Percentiles rank a stretch among this genome's conserved stretches.
Evolutionary conservation across 92 coral and sea anemone genomes (phyloP).

Genomic region (Epizoanthus ramosus): DNA sequence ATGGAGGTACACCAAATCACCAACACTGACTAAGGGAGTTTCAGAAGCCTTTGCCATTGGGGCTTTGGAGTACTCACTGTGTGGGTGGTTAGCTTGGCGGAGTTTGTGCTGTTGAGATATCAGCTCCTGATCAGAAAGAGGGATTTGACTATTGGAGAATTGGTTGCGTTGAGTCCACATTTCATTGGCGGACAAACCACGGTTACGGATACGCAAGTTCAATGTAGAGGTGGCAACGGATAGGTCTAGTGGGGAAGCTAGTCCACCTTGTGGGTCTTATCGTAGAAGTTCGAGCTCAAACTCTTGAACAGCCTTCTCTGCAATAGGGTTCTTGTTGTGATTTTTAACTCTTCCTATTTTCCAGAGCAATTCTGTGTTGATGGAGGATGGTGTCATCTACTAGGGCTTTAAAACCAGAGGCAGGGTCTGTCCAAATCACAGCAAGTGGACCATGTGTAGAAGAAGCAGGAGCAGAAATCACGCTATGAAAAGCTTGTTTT

Average conservation of each 20-base stretch:
- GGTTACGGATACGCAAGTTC: slow-evolving; percentile 46
- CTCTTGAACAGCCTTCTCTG: background rate
- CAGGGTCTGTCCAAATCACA: slow-evolving; percentile 1
- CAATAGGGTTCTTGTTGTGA: slow-evolving; percentile 10
- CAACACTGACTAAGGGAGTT: slow-evolving; percentile 18
- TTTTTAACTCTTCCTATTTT: slow-evolving; percentile 19
- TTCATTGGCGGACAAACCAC: slow-evolving; percentile 46
- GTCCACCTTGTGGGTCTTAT: slow-evolving; percentile 33
- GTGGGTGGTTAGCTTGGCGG: slow-evolving; percentile 37
- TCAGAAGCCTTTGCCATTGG: background rate
- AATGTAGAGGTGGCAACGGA: slow-evolving; percentile 40
- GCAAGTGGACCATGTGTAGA: background rate
- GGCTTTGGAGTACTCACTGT: slow-evolving; percentile 39
- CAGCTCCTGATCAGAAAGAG: slow-evolving; percentile 35
- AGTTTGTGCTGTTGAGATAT: slow-evolving; percentile 29
- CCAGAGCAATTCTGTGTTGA: slow-evolving; percentile 1
- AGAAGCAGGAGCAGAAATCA: too few relatives aligned
- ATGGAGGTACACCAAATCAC: slow-evolving; percentile 50
- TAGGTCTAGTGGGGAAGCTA: background rate
- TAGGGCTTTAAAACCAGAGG: slow-evolving; percentile 19
- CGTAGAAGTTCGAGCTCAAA: background rate
- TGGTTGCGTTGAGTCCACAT: slow-evolving; percentile 51
- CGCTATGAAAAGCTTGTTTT: too few relatives aligned
- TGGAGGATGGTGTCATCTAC: background rate
- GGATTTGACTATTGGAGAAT: slow-evolving; percentile 44